Conservation (phyloP, 2,797 vertebrate species). For the Gymnoscopelus braueri region DNA sequence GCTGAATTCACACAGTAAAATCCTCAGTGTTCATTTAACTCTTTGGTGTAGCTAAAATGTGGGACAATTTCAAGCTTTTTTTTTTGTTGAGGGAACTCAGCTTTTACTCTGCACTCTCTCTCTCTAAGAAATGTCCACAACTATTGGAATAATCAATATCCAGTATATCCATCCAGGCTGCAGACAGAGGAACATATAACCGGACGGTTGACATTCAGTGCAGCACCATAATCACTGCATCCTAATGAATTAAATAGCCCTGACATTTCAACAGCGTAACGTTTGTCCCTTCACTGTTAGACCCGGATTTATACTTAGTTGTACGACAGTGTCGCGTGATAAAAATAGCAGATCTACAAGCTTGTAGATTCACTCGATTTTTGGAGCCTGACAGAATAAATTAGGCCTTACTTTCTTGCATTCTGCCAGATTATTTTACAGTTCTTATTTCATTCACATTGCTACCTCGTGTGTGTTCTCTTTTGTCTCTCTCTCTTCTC, state of each 20-base stretch:
- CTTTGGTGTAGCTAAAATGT: neutral
- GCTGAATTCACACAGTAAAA: slow-evolving; percentile 14
- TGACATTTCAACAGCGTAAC: slow-evolving; percentile 75
- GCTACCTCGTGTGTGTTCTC: too few relatives aligned
- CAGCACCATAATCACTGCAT: slow-evolving; percentile 68
- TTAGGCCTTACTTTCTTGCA: slow-evolving; percentile 49
- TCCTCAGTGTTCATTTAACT: neutral
- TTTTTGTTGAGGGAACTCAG: too few relatives aligned
- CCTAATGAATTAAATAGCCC: slow-evolving; percentile 78
- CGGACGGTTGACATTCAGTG: slow-evolving; percentile 75
- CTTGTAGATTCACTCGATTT: too few relatives aligned
- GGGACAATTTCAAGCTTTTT: too few relatives aligned
- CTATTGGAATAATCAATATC: slow-evolving; percentile 63
- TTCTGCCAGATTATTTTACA: slow-evolving; percentile 26
- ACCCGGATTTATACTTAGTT: slow-evolving; percentile 1
- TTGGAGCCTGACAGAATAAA: too few relatives aligned
- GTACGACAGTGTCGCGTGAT: too few relatives aligned
- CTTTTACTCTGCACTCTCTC: slow-evolving; percentile 5
- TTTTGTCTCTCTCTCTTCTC: too few relatives aligned
- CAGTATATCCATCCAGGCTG: slow-evolving; percentile 54
- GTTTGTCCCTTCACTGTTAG: slow-evolving; percentile 70
- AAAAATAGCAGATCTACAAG: too few relatives aligned
- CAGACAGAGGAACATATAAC: slow-evolving; percentile 63
- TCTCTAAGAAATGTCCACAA: slow-evolving; percentile 51
- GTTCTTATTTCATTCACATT: too few relatives aligned